A percentile compares a stretch with the other conserved stretches of the same genome.
These are phyloP conservation scores for Syngnathus floridae DNA, from an alignment of 2,113 vertebrate genomes.

Conservation along the genomic window DNA sequence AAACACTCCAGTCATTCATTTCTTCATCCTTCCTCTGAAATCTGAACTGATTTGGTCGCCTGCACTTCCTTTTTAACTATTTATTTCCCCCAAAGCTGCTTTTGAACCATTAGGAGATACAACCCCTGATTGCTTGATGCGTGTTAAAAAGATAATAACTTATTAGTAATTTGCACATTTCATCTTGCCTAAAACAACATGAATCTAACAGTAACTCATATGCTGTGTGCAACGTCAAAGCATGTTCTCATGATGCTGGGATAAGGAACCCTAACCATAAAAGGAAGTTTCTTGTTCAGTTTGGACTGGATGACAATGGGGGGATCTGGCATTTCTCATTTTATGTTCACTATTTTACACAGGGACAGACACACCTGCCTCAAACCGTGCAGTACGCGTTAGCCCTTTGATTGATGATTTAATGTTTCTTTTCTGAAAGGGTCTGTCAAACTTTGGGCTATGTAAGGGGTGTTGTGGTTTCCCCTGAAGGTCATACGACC, in stretches of 20 bases:
- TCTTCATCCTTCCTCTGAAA: slow-evolving; percentile 2
- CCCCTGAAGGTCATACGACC: slow-evolving; percentile 64
- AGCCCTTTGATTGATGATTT: slow-evolving; percentile 15
- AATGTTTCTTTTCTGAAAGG: slow-evolving; percentile 29
- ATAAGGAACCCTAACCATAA: slow-evolving; percentile 39
- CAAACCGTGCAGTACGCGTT: not conserved
- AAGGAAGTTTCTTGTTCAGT: slow-evolving; percentile 53
- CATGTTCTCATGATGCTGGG: slow-evolving; percentile 12
- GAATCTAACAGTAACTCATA: not conserved
- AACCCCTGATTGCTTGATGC: not conserved
- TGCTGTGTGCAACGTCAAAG: slow-evolving; percentile 13
- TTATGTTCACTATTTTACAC: slow-evolving; percentile 21
- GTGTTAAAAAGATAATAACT: not conserved
- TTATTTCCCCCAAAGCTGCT: not conserved
- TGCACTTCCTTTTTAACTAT: slow-evolving; percentile 2
- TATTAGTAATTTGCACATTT: not conserved
- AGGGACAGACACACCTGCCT: slow-evolving; percentile 1
- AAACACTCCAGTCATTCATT: not conserved
- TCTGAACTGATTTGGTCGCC: not conserved
- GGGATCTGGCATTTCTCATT: slow-evolving; percentile 51
- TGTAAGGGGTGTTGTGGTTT: slow-evolving; percentile 47
- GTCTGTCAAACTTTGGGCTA: slow-evolving; percentile 16
- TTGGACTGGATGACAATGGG: slow-evolving; percentile 38
- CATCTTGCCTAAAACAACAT: not conserved
- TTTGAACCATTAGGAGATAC: not conserved